Evolutionary conservation across 2,888 invertebrate species (phyloP), one percentile per base, ranked within the genome.

Genomic region (Shargacucullia verbasci): DNA sequence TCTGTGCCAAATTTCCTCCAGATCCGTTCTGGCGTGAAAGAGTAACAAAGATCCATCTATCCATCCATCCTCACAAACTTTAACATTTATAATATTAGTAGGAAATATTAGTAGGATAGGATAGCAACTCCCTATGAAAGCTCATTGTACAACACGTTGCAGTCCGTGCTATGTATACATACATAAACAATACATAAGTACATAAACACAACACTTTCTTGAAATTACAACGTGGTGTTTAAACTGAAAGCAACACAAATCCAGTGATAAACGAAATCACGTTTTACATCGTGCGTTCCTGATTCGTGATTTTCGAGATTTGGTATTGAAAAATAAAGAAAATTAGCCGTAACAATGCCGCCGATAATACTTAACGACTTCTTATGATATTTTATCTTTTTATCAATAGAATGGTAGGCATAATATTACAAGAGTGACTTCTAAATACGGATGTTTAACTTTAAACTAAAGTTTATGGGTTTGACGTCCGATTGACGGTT

Each of bases 391-490:
- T 47, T 48, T 14, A 35, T 48, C 40, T 46, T 55, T 55, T 62
- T 45, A 39, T 56, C 35, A 20, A 20, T 27, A 37, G 12, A 29
- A 20, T 20, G 13, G 6, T 20, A 58, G 38, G 47, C 58, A 71
- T 65, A 66, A 70, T 57, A 66, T 67, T 64, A 44, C 59, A 44
- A 12, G 14, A 40, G 33, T 20, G 20, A 27, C 31, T 9, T 20
- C 57, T 46, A 70, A 49, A 64, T 49, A 58, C 72, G 72, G 66
- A 66, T 66, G 66, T 66, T 71, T 64, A 29, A 8, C 9, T 12
- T 10, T 4, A 27, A 27, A 41, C 9, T 9, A 29, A 1, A 29
- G 10, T 14, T 31, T 43, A 0, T 13, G 41, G 13, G 9, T 37
- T 8, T 14, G 0, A n/a, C 11, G 11, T 33, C 4, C 9, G n/a